These are phyloP conservation scores for Anoplolepis gracilipes DNA, from an alignment of 1,140 invertebrate genomes.

Conservation along the genomic window DNA sequence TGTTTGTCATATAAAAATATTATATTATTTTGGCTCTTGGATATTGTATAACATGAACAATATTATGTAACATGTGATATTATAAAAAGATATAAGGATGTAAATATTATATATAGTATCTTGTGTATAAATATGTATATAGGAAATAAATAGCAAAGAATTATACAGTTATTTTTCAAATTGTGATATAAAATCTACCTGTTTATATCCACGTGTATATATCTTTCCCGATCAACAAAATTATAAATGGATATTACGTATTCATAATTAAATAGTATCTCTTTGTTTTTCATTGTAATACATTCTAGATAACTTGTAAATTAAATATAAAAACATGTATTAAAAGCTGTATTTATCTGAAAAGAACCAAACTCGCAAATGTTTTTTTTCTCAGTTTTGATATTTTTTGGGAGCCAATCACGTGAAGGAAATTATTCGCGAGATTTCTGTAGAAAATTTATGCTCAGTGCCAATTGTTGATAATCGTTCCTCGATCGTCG, in stretches of 20 bases:
- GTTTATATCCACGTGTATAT: no score
- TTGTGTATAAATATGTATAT: no score
- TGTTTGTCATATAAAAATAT: no score
- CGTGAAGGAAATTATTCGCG: background rate
- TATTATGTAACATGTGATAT: no score
- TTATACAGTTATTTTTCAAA: background rate
- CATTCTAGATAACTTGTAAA: background rate
- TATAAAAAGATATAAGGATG: no score
- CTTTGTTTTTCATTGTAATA: background rate
- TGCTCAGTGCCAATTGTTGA: slow-evolving; percentile 52
- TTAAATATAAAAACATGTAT: background rate
- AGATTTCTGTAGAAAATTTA: slow-evolving; percentile 56
- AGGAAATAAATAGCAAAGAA: no score
- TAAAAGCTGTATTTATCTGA: background rate
- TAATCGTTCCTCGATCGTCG: slow-evolving; percentile 66
- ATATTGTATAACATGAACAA: no score
- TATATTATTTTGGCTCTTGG: no score
- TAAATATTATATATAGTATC: no score
- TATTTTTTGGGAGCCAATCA: background rate
- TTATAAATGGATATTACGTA: background rate
- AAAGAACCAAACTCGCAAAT: background rate
- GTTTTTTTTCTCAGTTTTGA: background rate
- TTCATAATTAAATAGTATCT: slow-evolving; percentile 2
- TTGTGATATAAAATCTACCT: background rate
- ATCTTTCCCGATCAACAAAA: background rate